Evolutionary conservation across 2,113 vertebrate species (phyloP).

Genomic region (Burhinus oedicnemus): DNA sequence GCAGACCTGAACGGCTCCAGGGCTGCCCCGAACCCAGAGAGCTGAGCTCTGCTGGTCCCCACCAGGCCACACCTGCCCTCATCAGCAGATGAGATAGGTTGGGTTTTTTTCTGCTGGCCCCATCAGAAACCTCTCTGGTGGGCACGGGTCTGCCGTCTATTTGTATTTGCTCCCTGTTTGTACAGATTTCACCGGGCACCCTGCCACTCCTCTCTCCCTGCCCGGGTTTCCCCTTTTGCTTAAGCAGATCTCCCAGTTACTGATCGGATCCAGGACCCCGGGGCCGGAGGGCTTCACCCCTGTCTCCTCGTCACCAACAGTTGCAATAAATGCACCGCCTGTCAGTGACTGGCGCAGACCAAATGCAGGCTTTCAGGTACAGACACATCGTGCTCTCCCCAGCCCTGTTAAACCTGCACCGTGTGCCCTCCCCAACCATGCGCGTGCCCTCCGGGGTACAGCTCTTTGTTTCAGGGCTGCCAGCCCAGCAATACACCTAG

Average conservation of each 20-base stretch:
- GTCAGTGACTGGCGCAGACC: background rate
- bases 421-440: fast-evolving
- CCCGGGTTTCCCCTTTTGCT: background rate
- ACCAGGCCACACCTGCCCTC: background rate
- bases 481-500: background rate
- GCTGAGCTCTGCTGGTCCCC: background rate
- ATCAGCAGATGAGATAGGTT: background rate
- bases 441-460: background rate
- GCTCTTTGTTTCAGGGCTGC: background rate
- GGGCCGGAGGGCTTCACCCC: background rate
- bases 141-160: background rate
- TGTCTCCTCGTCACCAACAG: fast-evolving
- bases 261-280: background rate
- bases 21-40: background rate
- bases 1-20: background rate
- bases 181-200: background rate
- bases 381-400: fast-evolving
- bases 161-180: background rate
- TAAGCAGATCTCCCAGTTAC: background rate
- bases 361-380: background rate
- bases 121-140: background rate
- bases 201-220: background rate
- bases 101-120: background rate
- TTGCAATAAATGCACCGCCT: background rate
- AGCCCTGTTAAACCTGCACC: background rate